Percentiles rank a stretch among this genome's conserved stretches.
phyloP scores from a whole-genome alignment of 2,797 vertebrate genomes.

The Bradypodion pumilum region DNA sequence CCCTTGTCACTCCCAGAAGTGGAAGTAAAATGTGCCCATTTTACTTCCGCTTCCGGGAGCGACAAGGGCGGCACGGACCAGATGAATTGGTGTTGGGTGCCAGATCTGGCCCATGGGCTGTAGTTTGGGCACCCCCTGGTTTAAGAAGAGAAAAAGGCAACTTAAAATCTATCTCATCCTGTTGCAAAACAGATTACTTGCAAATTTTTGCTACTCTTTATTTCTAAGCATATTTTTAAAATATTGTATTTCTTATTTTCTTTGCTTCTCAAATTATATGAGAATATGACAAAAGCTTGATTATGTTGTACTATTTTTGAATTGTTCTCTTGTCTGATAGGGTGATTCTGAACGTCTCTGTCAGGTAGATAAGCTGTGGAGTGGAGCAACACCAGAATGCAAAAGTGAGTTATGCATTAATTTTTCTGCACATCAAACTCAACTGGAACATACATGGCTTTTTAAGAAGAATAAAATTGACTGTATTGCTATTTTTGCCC shows the following conservation, averaged over 20 bases:
- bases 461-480: constrained; percentile 28
- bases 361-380: constrained; percentile 87
- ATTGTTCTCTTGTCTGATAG: constrained; percentile 68
- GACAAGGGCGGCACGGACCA: no score
- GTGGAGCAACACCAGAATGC: constrained; percentile 82
- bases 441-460: constrained; percentile 17
- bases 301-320: constrained; percentile 25
- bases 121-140: no score
- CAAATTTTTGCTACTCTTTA: background rate
- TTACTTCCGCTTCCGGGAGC: no score
- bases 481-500: background rate
- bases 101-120: no score
- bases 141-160: no score
- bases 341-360: constrained; percentile 85
- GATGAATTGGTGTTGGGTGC: no score
- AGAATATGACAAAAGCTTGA: background rate
- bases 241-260: background rate
- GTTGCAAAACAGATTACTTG: no score
- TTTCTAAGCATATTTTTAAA: no score
- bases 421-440: constrained; percentile 10
- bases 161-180: no score
- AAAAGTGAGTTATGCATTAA: constrained; percentile 79
- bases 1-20: no score
- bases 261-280: constrained; percentile 1
- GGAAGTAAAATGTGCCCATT: no score